These are phyloP conservation scores for Ciconia nigra DNA, from an alignment of 2,797 vertebrate species.

Conservation along the genomic window DNA sequence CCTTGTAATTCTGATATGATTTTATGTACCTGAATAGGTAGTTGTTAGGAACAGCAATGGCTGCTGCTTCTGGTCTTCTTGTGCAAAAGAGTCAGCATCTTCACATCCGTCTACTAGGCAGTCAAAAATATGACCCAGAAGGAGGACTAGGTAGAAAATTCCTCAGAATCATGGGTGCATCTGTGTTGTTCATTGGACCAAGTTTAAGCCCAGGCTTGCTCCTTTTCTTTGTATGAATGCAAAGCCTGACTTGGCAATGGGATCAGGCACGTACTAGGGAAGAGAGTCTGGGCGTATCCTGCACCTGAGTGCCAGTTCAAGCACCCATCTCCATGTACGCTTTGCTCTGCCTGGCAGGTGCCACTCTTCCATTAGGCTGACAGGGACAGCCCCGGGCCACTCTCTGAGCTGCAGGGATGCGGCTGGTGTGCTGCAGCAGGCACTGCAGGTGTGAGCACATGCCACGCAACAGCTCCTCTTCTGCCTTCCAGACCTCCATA, in stretches of 20 bases:
- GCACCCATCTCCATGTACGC: rapidly evolving
- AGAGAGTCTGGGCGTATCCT: neutral
- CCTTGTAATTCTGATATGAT: neutral
- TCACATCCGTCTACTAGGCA: neutral
- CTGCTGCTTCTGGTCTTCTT: neutral
- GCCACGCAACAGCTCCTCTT: neutral
- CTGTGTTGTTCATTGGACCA: neutral
- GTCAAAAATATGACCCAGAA: neutral
- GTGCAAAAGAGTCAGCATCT: neutral
- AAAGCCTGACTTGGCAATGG: neutral
- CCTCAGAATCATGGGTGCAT: neutral
- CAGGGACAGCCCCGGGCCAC: neutral
- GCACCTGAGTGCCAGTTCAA: neutral
- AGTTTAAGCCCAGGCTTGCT: neutral
- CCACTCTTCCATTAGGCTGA: neutral
- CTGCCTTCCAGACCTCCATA: neutral
- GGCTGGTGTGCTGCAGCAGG: rapidly evolving
- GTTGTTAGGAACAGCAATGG: neutral
- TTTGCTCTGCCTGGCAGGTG: rapidly evolving
- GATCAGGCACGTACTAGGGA: neutral
- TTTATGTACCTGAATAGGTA: neutral
- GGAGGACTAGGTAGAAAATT: neutral
- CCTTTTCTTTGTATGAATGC: neutral
- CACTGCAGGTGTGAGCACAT: too few species aligned
- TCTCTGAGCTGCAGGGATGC: neutral